Base-by-base conservation (phyloP, 1,140 invertebrate genomes). In the Popillia japonica region DNA sequence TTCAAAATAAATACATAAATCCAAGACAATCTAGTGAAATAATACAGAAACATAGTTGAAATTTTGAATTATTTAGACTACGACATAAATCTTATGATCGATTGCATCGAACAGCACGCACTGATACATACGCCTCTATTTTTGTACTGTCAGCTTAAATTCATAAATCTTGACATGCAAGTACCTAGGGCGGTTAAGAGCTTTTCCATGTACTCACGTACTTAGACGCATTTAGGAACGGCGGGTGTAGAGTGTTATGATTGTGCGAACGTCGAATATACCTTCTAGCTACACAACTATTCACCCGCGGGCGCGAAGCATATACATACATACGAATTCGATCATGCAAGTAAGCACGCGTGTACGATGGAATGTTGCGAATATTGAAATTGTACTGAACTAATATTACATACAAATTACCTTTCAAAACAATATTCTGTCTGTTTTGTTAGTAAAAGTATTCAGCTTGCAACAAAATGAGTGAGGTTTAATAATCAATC, bases 171-270 rank as follows among this genome's bases (percentile, higher is more conserved):
- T 68, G 22, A 68, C 72, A 23, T 44, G 34, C 72, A 40, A 74
- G 72, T 74, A 41, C 40, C 17, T 27, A 68, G 72, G n/a, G 40
- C 72, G 41, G 77, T 40, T 78, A 72, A 78, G 77, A 78, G 77
- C 77, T 78, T 78, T 78, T 78, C 77, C 77, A 72, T 78, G 77
- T 78, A 68, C 61, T 77, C 40, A 7, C 61, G 42, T 77, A 77
- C 44, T 77, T 68, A 68, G 61, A 27, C 61, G 27, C 61, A 68
- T 68, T 27, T 68, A 68, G 61, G 9, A 23, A 68, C 61, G 61
- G 61, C 61, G 22, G 11, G 61, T 22, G 61, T 34, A 68, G 61
- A 68, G 61, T 34, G 61, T 68, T 68, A 68, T 68, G 61, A 68
- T 68, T 68, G 61, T 68, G 27, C 4, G 8, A 27, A 68, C 22